A percentile compares a stretch with the other conserved stretches of the same genome.
Conservation (phyloP, 2,888 invertebrate species). For the Barypeithes pellucidus region DNA sequence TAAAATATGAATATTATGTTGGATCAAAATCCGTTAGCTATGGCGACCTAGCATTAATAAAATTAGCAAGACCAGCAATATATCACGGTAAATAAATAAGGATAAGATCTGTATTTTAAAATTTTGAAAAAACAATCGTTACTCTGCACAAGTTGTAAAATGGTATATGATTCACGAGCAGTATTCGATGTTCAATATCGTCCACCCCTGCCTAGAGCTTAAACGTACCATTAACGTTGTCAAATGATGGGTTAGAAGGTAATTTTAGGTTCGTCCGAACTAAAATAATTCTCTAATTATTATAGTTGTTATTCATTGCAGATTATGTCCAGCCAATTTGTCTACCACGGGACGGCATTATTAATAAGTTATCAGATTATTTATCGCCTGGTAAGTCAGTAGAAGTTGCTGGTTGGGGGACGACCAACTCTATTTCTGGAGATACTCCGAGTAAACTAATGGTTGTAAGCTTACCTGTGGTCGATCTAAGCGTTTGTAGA, state of each 20-base stretch:
- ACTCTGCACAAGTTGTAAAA: too few relatives aligned
- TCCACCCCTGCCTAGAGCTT: too few relatives aligned
- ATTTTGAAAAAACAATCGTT: slow-evolving; percentile 9
- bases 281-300: too few relatives aligned
- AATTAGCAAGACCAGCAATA: slow-evolving; percentile 26
- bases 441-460: slow-evolving; percentile 38
- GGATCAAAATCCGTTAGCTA: slow-evolving; percentile 56
- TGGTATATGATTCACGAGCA: too few relatives aligned
- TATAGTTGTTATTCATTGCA: slow-evolving; percentile 66
- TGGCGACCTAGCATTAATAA: slow-evolving; percentile 67
- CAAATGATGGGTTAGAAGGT: too few relatives aligned
- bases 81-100: slow-evolving; percentile 53
- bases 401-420: slow-evolving; percentile 74
- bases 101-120: too few relatives aligned
- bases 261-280: too few relatives aligned
- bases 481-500: slow-evolving; percentile 47
- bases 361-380: slow-evolving; percentile 61
- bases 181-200: too few relatives aligned
- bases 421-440: slow-evolving; percentile 52
- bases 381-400: slow-evolving; percentile 70
- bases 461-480: slow-evolving; percentile 49
- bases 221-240: too few relatives aligned
- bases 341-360: slow-evolving; percentile 70
- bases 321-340: slow-evolving; percentile 77
- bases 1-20: slow-evolving; percentile 43